Evolutionary conservation across 2,888 invertebrate species (phyloP).

Genomic region (Melieria crassipennis): DNA sequence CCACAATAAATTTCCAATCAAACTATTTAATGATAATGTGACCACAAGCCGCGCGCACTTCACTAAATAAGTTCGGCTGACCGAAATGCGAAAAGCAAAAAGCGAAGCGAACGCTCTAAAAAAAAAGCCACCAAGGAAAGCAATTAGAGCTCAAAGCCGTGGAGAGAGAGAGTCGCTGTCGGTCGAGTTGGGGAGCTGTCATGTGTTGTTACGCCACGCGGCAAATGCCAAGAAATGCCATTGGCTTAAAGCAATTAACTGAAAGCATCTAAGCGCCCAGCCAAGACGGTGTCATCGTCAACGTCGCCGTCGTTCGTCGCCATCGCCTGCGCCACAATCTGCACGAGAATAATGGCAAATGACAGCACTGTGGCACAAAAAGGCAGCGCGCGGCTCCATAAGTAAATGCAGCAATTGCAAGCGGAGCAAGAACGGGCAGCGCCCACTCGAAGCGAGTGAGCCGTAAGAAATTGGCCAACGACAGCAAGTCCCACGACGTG

Average conservation of each 20-base stretch:
- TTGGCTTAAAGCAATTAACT: slow-evolving; percentile 35
- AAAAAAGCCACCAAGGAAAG: not conserved
- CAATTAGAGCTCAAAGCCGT: not conserved
- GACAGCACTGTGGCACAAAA: not conserved
- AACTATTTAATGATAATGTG: slow-evolving; percentile 24
- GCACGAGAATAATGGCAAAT: not conserved
- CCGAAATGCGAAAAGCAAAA: not conserved
- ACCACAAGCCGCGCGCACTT: not conserved
- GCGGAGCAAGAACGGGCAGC: not conserved
- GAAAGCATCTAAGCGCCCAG: not conserved
- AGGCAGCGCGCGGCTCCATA: too few species aligned
- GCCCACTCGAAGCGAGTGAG: not conserved
- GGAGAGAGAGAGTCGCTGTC: not conserved
- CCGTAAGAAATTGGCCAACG: not conserved
- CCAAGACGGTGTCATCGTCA: not conserved
- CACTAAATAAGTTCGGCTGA: slow-evolving; percentile 11
- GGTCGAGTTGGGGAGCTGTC: too few species aligned
- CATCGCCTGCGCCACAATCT: not conserved
- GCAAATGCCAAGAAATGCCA: slow-evolving; percentile 2
- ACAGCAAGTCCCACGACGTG: slow-evolving; percentile 2
- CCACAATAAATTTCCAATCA: slow-evolving; percentile 26
- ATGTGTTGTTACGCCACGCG: too few species aligned
- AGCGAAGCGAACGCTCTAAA: not conserved
- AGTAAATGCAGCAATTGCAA: too few species aligned
- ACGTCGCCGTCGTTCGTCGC: not conserved